Conservation (phyloP, 2,888 invertebrate genomes). For the Pseudolycoriella hygida region DNA sequence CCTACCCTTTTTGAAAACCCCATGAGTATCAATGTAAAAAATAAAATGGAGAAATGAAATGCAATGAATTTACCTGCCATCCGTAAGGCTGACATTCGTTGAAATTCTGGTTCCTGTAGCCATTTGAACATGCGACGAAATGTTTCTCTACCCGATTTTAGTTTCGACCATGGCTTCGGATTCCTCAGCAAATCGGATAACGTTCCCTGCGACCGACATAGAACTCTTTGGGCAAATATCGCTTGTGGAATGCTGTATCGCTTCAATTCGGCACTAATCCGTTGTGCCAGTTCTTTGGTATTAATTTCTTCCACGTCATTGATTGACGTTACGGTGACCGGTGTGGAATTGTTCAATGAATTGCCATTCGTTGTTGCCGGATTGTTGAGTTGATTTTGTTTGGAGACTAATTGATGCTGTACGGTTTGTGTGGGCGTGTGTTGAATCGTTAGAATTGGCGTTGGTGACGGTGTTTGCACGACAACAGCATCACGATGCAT, state of each 20-base stretch:
- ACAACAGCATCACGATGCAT: conserved; percentile 30
- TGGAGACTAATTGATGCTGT: conserved; percentile 15
- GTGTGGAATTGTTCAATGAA: conserved; percentile 7
- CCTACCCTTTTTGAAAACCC: no score
- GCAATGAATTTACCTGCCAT: conserved; percentile 70
- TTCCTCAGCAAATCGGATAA: conserved; percentile 92
- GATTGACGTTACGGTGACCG: conserved; percentile 26
- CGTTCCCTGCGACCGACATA: conserved; percentile 96
- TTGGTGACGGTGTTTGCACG: conserved; percentile 35
- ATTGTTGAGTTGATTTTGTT: conserved; percentile 20
- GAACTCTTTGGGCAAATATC: conserved; percentile 95
- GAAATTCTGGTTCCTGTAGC: conserved; percentile 98
- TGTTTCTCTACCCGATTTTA: conserved; percentile 97
- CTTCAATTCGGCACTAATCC: conserved; percentile 96
- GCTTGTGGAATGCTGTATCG: conserved; percentile 99
- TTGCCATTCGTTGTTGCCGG: conserved; percentile 6
- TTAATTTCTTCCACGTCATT: conserved; percentile 90
- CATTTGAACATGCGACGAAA: conserved; percentile 99
- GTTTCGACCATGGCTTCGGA: conserved; percentile 99
- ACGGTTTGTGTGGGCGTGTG: conserved; percentile 11
- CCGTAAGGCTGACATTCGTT: conserved; percentile 95
- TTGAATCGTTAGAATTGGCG: conserved; percentile 27
- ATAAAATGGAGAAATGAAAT: no score
- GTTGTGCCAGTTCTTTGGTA: conserved; percentile 94
- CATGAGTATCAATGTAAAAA: no score